phyloP scores from a whole-genome alignment of 92 coral and sea anemone genomes.

The Chrysogorgia sp. region DNA sequence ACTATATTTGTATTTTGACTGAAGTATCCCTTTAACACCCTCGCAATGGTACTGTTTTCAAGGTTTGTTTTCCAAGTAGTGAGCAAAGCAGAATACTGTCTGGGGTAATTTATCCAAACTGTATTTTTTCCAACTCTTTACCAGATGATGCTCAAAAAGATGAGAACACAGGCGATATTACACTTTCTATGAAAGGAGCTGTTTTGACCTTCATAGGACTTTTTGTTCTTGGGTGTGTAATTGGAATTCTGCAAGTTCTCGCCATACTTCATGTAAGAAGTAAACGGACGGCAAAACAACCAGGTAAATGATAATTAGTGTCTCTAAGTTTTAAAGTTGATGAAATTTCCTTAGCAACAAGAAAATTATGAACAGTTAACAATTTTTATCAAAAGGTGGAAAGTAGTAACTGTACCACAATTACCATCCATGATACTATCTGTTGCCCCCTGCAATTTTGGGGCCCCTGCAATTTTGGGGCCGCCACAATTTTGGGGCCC shows the following conservation, averaged over 20 bases:
- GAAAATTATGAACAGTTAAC: neutral
- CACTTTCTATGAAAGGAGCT: conserved; percentile 36
- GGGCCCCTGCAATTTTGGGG: no score
- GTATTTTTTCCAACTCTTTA: neutral
- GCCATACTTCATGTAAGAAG: conserved; percentile 34
- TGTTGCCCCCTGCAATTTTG: no score
- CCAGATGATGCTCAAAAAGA: neutral
- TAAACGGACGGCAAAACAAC: conserved; percentile 21
- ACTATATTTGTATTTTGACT: no score
- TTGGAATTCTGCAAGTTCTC: conserved; percentile 28
- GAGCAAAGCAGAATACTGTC: neutral
- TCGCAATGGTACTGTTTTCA: no score
- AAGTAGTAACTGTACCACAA: no score
- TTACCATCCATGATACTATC: no score
- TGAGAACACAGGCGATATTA: conserved; percentile 6
- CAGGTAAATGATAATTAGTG: conserved; percentile 9
- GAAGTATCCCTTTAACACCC: no score
- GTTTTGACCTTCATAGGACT: conserved; percentile 29
- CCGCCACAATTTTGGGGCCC: no score
- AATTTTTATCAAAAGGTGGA: no score
- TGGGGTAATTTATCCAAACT: neutral
- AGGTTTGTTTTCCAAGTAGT: no score
- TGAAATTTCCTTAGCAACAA: no score
- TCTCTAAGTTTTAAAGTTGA: no score
- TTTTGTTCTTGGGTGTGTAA: conserved; percentile 30